Base-by-base conservation (phyloP, 1,140 invertebrate genomes). In the Nixonia krombeini region DNA sequence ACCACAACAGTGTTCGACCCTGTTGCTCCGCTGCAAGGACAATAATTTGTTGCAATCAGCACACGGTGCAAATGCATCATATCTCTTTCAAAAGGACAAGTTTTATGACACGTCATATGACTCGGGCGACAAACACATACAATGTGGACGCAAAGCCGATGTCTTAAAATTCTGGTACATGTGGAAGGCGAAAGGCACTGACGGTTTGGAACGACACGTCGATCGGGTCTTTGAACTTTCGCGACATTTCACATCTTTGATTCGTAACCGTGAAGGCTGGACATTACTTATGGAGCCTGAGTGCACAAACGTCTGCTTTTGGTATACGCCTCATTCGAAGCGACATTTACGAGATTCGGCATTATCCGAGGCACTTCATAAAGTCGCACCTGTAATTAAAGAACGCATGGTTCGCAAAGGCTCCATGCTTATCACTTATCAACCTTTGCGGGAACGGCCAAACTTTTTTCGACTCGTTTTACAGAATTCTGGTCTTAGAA, bases 131-230 rank as follows among this genome's bases (percentile, higher is more conserved):
- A 98, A 98, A 76, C 93, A 97, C 59, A 91, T 99, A 12, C 92
- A 93, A 76, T 97, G 96, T 75, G 96, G 96, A 0, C 87, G 96
- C n/a, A 88, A 95, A 57, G 96, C 95, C 7, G 96, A 99, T 75
- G 93, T 97, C 1, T 88, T 98, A 35, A 98, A 98, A 80, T 94
- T 98, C 73, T 99, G 96, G 96, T 91, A 96, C 67, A 97, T 97
- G 95, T 98, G 96, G 97, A 95, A 96, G 74, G 94, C 94, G 0
- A 97, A 96, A 87, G 95, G 95, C n/a, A 92, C 89, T 0, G 79
- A 85, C 10, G 95, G 95, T 0, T 87, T 96, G 33, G 91, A 93
- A 65, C 87, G 88, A 17, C 94, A 96, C 76, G 87, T 96, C 8
- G 91, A 96, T 55, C 89, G 88, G 57, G 85, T 94, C 0, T 95